Percentiles rank a stretch among this genome's conserved stretches.
These are phyloP conservation scores for Parauchenoglanis punctatus DNA, from an alignment of 2,797 vertebrate species.

Conservation along the genomic window DNA sequence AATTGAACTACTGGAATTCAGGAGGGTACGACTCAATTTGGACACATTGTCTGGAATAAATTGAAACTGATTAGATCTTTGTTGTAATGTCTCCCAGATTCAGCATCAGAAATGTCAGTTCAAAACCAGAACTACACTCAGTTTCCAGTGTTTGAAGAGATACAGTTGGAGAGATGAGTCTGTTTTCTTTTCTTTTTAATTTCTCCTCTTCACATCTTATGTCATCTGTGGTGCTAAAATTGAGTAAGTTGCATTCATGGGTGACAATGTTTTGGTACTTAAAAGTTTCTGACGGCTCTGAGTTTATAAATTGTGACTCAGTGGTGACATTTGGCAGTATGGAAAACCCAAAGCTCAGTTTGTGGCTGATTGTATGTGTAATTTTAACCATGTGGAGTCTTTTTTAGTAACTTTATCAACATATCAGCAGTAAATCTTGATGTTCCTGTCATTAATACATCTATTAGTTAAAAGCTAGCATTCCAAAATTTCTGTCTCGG, in stretches of 20 bases:
- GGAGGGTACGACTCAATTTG: background rate
- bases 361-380: background rate
- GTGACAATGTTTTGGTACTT: background rate
- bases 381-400: background rate
- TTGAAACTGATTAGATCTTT: constrained; percentile 7
- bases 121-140: background rate
- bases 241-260: background rate
- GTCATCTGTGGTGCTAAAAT: background rate
- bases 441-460: background rate
- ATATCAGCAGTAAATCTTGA: background rate
- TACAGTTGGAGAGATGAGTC: background rate
- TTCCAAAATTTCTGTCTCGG: background rate
- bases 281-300: background rate
- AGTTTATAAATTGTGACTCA: background rate
- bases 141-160: background rate
- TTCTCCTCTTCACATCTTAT: background rate
- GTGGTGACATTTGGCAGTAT: background rate
- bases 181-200: background rate
- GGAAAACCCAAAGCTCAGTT: background rate
- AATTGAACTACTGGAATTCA: too few species aligned
- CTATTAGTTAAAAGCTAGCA: background rate
- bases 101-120: constrained; percentile 13
- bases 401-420: background rate
- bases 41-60: constrained; percentile 14
- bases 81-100: constrained; percentile 2